phyloP scores from a whole-genome alignment of 53 echinoderm and acorn worm species.

The Patiria pectinifera region DNA sequence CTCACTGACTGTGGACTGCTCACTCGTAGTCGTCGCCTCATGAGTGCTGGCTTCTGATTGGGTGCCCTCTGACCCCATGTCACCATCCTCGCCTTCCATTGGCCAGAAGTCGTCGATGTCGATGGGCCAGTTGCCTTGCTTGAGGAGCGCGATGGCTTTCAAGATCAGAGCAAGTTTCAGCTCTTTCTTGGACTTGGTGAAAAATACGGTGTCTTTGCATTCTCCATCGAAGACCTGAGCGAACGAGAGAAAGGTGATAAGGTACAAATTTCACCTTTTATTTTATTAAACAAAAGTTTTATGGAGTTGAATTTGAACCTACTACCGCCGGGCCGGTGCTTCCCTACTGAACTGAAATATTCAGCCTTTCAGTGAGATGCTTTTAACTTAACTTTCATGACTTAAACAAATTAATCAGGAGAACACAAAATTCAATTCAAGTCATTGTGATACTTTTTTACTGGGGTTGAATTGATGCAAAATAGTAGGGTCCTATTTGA shows the following conservation, averaged over 20 bases:
- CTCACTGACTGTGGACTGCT: not conserved
- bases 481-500: too few relatives aligned
- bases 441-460: too few relatives aligned
- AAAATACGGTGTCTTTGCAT: conserved; percentile 30
- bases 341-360: too few relatives aligned
- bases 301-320: too few relatives aligned
- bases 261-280: too few relatives aligned
- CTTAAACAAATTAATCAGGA: not conserved
- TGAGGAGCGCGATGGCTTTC: conserved; percentile 47
- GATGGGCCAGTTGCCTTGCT: conserved; percentile 50
- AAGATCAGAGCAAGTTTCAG: conserved; percentile 52
- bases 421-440: not conserved
- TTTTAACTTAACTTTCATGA: not conserved
- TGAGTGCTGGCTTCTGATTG: conserved; percentile 41
- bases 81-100: conserved; percentile 37
- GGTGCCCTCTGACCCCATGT: conserved; percentile 16
- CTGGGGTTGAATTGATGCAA: too few relatives aligned
- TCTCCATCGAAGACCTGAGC: conserved; percentile 33
- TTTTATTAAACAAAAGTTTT: too few relatives aligned
- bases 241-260: not conserved
- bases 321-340: too few relatives aligned
- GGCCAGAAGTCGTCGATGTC: conserved; percentile 31
- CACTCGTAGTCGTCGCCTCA: conserved; percentile 1
- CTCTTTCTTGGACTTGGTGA: conserved; percentile 48
- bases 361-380: too few relatives aligned